These are phyloP conservation scores for Orientallactaga sibirica DNA, from an alignment of 2,797 vertebrate species.

Conservation along the genomic window DNA sequence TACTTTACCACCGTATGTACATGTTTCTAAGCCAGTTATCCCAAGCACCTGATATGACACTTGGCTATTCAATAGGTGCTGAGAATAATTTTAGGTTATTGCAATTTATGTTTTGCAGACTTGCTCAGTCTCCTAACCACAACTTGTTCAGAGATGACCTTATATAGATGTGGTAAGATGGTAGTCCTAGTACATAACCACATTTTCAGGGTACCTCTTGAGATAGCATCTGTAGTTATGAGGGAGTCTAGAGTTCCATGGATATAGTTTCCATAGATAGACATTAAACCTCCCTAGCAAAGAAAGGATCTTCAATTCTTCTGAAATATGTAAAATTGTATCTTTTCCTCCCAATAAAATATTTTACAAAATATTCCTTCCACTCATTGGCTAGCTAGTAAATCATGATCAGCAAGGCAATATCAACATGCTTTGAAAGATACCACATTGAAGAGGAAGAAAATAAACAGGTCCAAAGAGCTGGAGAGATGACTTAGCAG, in stretches of 20 bases:
- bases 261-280: neutral
- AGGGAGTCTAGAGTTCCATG: neutral
- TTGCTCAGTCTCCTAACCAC: slow-evolving; percentile 5
- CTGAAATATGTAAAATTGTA: neutral
- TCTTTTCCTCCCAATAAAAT: neutral
- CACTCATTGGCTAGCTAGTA: neutral
- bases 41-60: neutral
- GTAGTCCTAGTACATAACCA: neutral
- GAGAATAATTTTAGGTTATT: slow-evolving; percentile 19
- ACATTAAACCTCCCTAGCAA: neutral
- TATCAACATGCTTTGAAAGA: neutral
- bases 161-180: neutral
- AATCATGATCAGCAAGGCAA: neutral
- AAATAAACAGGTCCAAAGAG: too few species aligned
- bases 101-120: slow-evolving; percentile 14
- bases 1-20: neutral
- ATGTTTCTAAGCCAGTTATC: neutral
- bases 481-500: too few species aligned
- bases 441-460: neutral
- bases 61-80: neutral
- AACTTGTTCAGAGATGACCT: neutral
- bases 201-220: neutral
- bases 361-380: slow-evolving; percentile 6
- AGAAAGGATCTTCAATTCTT: neutral
- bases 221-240: neutral